A percentile compares a stretch with the other conserved stretches of the same genome.
Evolutionary conservation across 2,113 vertebrate genomes (phyloP).

Genomic region (Lepus timidus): DNA sequence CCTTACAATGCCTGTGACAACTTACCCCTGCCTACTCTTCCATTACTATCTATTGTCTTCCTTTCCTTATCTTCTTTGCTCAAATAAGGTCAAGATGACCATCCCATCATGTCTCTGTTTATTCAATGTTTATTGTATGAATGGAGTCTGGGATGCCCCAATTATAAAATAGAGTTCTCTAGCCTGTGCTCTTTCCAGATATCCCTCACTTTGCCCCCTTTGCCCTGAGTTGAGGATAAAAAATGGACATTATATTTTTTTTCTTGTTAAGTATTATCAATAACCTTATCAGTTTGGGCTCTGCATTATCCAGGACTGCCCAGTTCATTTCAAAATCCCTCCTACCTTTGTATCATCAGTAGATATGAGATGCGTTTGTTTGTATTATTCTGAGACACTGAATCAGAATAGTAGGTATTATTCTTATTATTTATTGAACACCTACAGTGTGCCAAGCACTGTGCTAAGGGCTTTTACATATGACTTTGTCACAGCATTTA

Average conservation of each 20-base stretch:
- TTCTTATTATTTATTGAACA: background rate
- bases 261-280: constrained; percentile 31
- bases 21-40: background rate
- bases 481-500: constrained; percentile 42
- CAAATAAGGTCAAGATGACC: constrained; percentile 5
- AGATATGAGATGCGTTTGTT: constrained; percentile 32
- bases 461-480: constrained; percentile 10
- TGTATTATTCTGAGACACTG: constrained; percentile 19
- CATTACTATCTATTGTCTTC: background rate
- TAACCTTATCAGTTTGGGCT: constrained; percentile 28
- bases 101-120: background rate
- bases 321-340: constrained; percentile 28
- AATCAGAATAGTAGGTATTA: constrained; percentile 22
- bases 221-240: background rate
- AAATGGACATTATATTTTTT: constrained; percentile 1
- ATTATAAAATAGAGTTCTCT: constrained; percentile 30
- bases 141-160: background rate
- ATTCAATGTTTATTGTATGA: constrained; percentile 7
- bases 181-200: background rate
- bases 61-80: constrained; percentile 16
- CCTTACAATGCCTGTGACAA: constrained; percentile 6
- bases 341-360: background rate
- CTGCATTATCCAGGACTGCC: background rate
- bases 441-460: background rate
- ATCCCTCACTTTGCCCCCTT: background rate